Evolutionary conservation across 1,140 invertebrate species (phyloP).

Genomic region (Notospermus geniculatus): DNA sequence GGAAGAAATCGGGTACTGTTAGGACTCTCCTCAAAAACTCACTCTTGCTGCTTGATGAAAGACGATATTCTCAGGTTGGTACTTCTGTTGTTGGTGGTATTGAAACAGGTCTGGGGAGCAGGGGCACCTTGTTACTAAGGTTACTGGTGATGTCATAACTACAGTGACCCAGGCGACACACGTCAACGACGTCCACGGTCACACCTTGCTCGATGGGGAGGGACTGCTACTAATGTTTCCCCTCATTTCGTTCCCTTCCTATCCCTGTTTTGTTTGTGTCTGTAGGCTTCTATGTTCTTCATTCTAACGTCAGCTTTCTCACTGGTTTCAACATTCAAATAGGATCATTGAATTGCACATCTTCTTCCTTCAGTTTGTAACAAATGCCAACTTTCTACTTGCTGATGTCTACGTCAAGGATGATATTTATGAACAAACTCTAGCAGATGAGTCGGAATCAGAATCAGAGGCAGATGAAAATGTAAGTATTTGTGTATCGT

Average conservation of each 20-base stretch:
- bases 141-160: no score
- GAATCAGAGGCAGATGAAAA: not conserved
- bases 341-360: no score
- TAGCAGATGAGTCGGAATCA: not conserved
- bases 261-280: no score
- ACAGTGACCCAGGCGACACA: no score
- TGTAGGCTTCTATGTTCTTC: no score
- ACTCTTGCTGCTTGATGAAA: conserved; percentile 70
- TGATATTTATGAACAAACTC: not conserved
- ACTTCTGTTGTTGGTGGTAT: not conserved
- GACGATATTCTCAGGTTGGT: conserved; percentile 72
- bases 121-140: no score
- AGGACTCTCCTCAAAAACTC: conserved; percentile 72
- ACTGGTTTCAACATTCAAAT: no score
- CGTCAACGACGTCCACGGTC: no score
- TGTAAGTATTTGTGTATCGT: not conserved
- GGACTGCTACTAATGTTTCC: no score
- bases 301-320: no score
- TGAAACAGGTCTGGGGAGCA: not conserved
- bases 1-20: conserved; percentile 70
- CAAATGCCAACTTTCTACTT: not conserved
- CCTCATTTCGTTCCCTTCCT: no score
- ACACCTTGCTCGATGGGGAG: no score
- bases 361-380: not conserved
- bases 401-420: conserved; percentile 1